These are phyloP conservation scores for Ramphastos sulfuratus DNA, from an alignment of 2,113 vertebrate species.

Conservation along the genomic window DNA sequence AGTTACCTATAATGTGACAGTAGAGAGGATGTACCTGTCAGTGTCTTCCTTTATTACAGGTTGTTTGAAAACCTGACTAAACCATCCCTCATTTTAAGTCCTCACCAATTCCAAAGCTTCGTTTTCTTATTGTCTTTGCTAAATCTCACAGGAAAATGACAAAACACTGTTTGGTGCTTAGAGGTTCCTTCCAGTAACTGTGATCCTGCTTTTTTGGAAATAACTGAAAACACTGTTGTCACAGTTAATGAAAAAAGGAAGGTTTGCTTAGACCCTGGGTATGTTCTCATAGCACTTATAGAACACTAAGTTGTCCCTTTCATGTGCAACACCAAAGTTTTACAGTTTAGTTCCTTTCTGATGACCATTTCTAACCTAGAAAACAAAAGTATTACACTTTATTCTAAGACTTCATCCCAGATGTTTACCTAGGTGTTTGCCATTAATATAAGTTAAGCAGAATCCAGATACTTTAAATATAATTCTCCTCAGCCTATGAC, in stretches of 20 bases:
- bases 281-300: background rate
- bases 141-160: background rate
- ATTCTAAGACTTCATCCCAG: background rate
- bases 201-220: background rate
- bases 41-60: background rate
- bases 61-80: background rate
- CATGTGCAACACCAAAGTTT: background rate
- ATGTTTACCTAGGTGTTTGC: background rate
- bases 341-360: background rate
- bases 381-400: background rate
- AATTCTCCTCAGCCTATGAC: background rate
- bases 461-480: background rate
- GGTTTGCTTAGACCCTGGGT: background rate
- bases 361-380: background rate
- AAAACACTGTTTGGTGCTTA: background rate
- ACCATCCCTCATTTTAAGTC: background rate
- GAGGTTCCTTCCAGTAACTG: background rate
- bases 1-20: background rate
- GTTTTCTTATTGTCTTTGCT: background rate
- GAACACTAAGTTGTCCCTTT: background rate
- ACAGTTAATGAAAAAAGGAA: background rate
- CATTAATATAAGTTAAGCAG: background rate
- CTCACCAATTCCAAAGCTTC: background rate
- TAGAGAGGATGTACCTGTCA: background rate
- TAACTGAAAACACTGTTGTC: background rate